Evolutionary conservation across 2,888 invertebrate genomes (phyloP).

Genomic region (Nysson spinosus): DNA sequence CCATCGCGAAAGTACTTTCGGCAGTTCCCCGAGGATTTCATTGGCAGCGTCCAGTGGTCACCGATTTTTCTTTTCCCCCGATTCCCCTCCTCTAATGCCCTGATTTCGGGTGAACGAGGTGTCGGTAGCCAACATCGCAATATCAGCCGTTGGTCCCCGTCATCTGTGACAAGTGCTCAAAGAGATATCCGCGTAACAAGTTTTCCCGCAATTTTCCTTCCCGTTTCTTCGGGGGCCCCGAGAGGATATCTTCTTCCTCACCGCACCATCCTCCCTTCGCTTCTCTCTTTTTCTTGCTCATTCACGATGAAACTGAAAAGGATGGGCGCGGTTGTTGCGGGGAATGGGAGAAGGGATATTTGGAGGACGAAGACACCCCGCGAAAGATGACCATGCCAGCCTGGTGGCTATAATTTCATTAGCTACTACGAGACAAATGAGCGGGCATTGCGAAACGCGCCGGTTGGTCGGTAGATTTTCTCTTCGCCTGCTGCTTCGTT

Average conservation of each 20-base stretch:
- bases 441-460: slow-evolving; percentile 76
- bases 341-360: slow-evolving; percentile 36
- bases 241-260: slow-evolving; percentile 35
- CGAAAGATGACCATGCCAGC: slow-evolving; percentile 69
- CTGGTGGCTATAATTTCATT: slow-evolving; percentile 80
- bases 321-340: neutral
- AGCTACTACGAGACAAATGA: slow-evolving; percentile 80
- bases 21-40: slow-evolving; percentile 13
- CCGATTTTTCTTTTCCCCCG: slow-evolving; percentile 31
- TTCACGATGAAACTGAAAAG: slow-evolving; percentile 13
- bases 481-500: slow-evolving; percentile 16
- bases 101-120: slow-evolving; percentile 36
- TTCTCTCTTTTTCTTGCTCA: neutral
- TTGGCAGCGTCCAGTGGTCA: slow-evolving; percentile 16
- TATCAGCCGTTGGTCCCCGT: slow-evolving; percentile 65
- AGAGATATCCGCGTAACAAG: slow-evolving; percentile 73
- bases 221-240: slow-evolving; percentile 48
- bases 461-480: slow-evolving; percentile 75
- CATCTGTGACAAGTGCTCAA: slow-evolving; percentile 74
- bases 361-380: slow-evolving; percentile 44
- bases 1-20: neutral
- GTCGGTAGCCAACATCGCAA: slow-evolving; percentile 58
- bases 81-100: slow-evolving; percentile 26
- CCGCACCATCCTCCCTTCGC: slow-evolving; percentile 1
- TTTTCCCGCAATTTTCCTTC: slow-evolving; percentile 72